A percentile compares a stretch with the other conserved stretches of the same genome.
Evolutionary conservation across 2,797 vertebrate genomes (phyloP).

Genomic region (Parambassis ranga): DNA sequence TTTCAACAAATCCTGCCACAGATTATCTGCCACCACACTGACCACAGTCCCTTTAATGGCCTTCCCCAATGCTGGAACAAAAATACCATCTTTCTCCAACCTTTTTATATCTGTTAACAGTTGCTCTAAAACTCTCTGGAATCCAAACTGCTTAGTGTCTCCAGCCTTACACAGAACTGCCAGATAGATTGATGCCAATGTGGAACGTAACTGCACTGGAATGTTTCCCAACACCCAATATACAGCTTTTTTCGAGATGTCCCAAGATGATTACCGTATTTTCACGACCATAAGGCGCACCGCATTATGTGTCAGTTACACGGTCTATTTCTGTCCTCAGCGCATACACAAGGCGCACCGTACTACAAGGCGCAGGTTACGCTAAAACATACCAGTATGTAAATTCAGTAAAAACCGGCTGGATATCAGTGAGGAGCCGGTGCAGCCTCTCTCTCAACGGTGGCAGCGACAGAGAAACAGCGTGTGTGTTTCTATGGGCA

Average conservation of each 20-base stretch:
- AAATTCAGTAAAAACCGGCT: too few relatives aligned
- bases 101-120: background rate
- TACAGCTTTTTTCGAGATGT: background rate
- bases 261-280: background rate
- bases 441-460: too few relatives aligned
- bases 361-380: too few relatives aligned
- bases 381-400: too few relatives aligned
- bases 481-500: too few relatives aligned
- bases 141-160: background rate
- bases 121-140: background rate
- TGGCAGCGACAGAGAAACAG: too few relatives aligned
- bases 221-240: background rate
- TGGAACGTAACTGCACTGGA: background rate
- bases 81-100: background rate
- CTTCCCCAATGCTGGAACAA: background rate
- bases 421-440: too few relatives aligned
- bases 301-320: too few relatives aligned
- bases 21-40: background rate
- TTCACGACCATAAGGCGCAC: too few relatives aligned
- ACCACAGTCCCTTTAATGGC: background rate
- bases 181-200: background rate
- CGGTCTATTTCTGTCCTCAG: too few relatives aligned
- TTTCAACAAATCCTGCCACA: background rate
- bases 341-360: too few relatives aligned
- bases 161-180: background rate